A percentile compares a stretch with the other conserved stretches of the same genome.
These are phyloP conservation scores for Ips nitidus DNA, from an alignment of 1,140 invertebrate genomes.

Conservation along the genomic window DNA sequence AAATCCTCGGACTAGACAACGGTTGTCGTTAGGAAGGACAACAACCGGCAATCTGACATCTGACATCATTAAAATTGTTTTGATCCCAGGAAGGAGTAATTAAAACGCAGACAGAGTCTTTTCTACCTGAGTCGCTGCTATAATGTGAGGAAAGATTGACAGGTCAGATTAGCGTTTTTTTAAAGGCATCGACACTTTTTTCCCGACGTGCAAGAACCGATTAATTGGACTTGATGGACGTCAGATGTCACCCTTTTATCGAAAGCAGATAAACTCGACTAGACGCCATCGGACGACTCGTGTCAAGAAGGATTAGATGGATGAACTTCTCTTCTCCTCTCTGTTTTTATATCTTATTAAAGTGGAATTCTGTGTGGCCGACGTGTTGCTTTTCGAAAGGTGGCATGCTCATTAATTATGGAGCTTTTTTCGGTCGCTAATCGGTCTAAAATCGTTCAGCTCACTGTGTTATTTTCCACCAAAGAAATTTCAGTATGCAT, in stretches of 20 bases:
- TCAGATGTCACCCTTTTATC: slow-evolving; percentile 27
- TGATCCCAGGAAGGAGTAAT: slow-evolving; percentile 28
- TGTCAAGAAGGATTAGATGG: slow-evolving; percentile 24
- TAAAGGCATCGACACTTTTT: slow-evolving; percentile 32
- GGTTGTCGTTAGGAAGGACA: slow-evolving; percentile 10
- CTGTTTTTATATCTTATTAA: slow-evolving; percentile 18
- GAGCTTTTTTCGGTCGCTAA: background rate
- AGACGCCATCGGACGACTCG: slow-evolving; percentile 14
- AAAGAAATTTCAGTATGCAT: too few species aligned
- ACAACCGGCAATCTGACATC: slow-evolving; percentile 20
- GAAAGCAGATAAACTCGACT: slow-evolving; percentile 26
- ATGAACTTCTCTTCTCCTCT: slow-evolving; percentile 13
- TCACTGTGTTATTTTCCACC: background rate
- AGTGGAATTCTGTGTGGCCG: slow-evolving; percentile 17
- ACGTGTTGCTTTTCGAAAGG: slow-evolving; percentile 6
- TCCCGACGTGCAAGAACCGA: slow-evolving; percentile 23
- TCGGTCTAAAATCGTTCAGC: background rate
- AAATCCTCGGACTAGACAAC: background rate
- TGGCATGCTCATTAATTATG: background rate
- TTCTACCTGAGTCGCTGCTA: slow-evolving; percentile 25
- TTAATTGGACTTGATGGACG: slow-evolving; percentile 36
- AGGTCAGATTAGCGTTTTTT: slow-evolving; percentile 26
- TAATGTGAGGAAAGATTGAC: slow-evolving; percentile 34
- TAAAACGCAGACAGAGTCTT: slow-evolving; percentile 18
- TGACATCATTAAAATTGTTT: slow-evolving; percentile 33